A percentile compares a stretch with the other conserved stretches of the same genome.
Conservation (phyloP, 1,140 invertebrate genomes). For the Pentalonia nigronervosa region DNA sequence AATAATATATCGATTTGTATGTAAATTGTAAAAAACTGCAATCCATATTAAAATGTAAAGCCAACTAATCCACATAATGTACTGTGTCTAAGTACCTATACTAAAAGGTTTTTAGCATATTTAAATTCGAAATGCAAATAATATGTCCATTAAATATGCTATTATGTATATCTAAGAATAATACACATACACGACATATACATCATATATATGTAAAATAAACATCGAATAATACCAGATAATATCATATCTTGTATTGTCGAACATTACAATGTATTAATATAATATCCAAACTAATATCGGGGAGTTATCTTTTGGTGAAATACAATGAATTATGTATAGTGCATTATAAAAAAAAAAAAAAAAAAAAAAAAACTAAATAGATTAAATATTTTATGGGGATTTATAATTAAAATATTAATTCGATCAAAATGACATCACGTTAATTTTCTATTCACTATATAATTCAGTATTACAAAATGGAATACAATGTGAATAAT, state of each 20-base stretch:
- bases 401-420: background rate
- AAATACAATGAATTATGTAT: background rate
- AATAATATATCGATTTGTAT: background rate
- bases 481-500: background rate
- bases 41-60: background rate
- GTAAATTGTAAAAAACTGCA: background rate
- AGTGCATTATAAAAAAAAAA: background rate
- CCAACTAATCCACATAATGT: background rate
- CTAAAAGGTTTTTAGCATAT: slow-evolving; percentile 23
- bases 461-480: background rate
- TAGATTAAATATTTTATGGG: background rate
- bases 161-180: slow-evolving; percentile 1
- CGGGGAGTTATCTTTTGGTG: background rate
- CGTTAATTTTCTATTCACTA: background rate
- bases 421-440: background rate
- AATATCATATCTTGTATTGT: background rate
- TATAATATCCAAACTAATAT: background rate
- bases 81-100: background rate
- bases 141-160: background rate
- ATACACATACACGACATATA: background rate
- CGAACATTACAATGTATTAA: background rate
- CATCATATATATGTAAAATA: background rate
- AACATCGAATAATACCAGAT: background rate
- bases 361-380: background rate
- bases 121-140: background rate